These are phyloP conservation scores for Coremacera marginata DNA, from an alignment of 2,888 invertebrate genomes.

Conservation along the genomic window DNA sequence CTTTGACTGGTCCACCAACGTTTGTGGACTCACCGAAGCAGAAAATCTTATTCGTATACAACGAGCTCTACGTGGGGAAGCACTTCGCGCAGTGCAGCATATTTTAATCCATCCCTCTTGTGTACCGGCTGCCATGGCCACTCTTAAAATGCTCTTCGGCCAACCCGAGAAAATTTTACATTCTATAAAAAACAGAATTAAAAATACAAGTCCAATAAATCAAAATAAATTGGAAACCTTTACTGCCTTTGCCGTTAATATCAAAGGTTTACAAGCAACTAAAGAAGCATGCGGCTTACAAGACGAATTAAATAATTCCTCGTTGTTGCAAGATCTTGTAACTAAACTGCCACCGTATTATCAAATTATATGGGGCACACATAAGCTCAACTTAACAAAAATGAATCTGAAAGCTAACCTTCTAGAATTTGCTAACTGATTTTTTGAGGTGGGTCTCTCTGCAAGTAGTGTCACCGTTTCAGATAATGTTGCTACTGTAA, in stretches of 20 bases:
- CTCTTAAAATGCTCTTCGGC: conserved; percentile 39
- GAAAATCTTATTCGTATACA: conserved; percentile 36
- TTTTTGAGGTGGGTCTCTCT: conserved; percentile 24
- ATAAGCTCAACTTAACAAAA: conserved; percentile 22
- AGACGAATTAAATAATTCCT: conserved; percentile 6
- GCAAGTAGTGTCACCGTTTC: conserved; percentile 23
- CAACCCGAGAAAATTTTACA: conserved; percentile 43
- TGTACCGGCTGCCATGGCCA: conserved; percentile 38
- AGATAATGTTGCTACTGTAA: not conserved
- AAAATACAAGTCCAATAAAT: conserved; percentile 34
- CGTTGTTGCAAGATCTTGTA: conserved; percentile 27
- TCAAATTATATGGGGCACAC: conserved; percentile 27
- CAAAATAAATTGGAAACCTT: conserved; percentile 13
- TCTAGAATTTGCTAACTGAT: conserved; percentile 15
- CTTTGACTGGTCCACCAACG: conserved; percentile 42
- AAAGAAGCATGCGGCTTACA: conserved; percentile 9
- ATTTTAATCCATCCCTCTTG: conserved; percentile 35
- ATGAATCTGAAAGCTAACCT: conserved; percentile 15
- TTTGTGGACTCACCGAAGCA: conserved; percentile 42
- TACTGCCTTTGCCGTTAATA: conserved; percentile 12
- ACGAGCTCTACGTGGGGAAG: too few relatives aligned
- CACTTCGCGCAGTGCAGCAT: too few relatives aligned
- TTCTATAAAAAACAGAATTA: conserved; percentile 43
- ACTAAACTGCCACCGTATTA: conserved; percentile 21
- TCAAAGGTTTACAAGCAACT: not conserved